Base-by-base conservation (phyloP, 2,797 vertebrate species). In the Borostomias antarcticus region DNA sequence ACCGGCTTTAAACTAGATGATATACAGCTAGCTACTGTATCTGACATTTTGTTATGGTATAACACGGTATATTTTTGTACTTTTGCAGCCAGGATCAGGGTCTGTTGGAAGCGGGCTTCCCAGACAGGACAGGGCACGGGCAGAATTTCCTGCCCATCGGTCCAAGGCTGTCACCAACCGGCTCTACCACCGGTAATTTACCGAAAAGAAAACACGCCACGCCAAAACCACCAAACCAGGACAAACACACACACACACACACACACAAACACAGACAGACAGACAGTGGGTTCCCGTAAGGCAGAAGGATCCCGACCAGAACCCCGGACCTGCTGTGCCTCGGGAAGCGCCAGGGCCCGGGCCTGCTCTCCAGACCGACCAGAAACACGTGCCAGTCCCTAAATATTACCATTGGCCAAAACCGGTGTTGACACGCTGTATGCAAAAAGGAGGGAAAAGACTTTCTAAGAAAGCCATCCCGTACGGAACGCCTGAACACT, bases 331-430 rank as follows among this genome's bases (percentile, higher is more conserved):
- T 66, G n/a, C n/a, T n/a, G 29, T 33, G 60, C 30, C 13, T 54
- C 23, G 58, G 33, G 62, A 48, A 47, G 29, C 40, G 52, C 25
- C 29, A 58, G 21, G 17, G 2, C 19, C 32, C 19, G 7, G 21
- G 9, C 57, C 21, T 15, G 63, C 35, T 26, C 21, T 58, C 50
- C 50, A 48, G 43, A 62, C 37, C 28, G 30, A 76, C 68, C 26
- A 29, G n/a, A 60, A 26, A 11, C 2, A n/a, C 23, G 58, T 57
- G 64, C 57, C 62, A 68, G 32, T 69, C 23, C 69, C 29, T 47
- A 80, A 77, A 74, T 81, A 81, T 70, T 76, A 57, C 62, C 75
- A 77, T 61, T 58, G 67, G 59, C 64, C 45, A 68, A 74, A n/a
- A 51, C 47, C 23, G 28, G 17, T 62, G 65, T 62, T 69, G 53